phyloP scores from a whole-genome alignment of 1,140 invertebrate genomes.

The Drosophila sp. region DNA sequence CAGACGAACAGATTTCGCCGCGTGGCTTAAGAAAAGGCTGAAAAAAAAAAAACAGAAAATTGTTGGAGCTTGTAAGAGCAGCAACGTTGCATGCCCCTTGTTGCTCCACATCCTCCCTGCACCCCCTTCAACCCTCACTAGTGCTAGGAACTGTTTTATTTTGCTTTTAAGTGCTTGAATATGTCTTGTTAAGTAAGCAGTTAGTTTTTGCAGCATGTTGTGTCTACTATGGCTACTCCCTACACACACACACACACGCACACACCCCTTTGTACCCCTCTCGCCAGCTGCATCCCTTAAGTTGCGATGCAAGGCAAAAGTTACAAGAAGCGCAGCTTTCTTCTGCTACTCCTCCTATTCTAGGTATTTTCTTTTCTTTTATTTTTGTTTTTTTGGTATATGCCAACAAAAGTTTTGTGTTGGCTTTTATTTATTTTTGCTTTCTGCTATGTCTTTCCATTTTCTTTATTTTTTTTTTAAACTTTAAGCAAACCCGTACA shows the following conservation, averaged over 20 bases:
- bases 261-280: neutral
- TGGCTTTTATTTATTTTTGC: conserved; percentile 74
- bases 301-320: conserved; percentile 62
- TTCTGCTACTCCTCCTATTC: conserved; percentile 33
- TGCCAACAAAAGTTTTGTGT: conserved; percentile 67
- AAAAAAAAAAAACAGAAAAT: conserved; percentile 19
- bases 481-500: conserved; percentile 71
- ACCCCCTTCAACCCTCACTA: neutral
- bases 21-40: conserved; percentile 31
- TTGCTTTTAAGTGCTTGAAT: conserved; percentile 82
- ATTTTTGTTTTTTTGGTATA: conserved; percentile 6
- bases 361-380: conserved; percentile 6
- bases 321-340: conserved; percentile 53
- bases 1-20: conserved; percentile 34
- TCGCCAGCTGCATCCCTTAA: conserved; percentile 24
- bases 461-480: conserved; percentile 35
- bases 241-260: conserved; percentile 1
- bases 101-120: neutral
- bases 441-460: conserved; percentile 33
- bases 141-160: conserved; percentile 55
- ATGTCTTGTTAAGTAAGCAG: conserved; percentile 82
- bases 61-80: conserved; percentile 42
- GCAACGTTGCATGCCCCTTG: conserved; percentile 1
- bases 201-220: conserved; percentile 73
- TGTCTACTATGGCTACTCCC: conserved; percentile 22